Percentiles rank a stretch among this genome's conserved stretches.
Conservation (phyloP, 1,140 invertebrate genomes). For the Leptoteleia sp. region DNA sequence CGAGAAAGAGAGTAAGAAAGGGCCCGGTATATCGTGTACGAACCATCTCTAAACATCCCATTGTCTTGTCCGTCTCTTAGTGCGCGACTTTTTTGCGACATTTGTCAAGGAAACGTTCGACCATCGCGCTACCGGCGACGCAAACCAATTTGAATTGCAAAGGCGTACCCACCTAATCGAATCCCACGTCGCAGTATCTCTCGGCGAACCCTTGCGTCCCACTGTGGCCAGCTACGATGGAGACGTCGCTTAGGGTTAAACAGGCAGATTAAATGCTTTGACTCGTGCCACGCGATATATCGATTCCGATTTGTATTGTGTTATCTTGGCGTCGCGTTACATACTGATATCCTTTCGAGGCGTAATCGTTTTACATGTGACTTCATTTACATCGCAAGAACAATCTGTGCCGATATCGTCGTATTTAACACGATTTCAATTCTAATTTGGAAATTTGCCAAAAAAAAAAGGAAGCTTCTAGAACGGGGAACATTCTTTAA, state of each 20-base stretch:
- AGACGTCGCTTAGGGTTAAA: conserved; percentile 69
- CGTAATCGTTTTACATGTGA: not conserved
- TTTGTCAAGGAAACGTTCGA: conserved; percentile 73
- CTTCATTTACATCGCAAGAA: too few species aligned
- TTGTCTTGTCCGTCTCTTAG: conserved; percentile 76
- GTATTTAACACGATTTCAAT: too few species aligned
- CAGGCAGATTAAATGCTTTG: conserved; percentile 64
- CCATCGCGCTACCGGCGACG: conserved; percentile 63
- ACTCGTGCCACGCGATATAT: conserved; percentile 66
- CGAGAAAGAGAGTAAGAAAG: conserved; percentile 63
- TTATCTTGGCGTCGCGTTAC: conserved; percentile 40
- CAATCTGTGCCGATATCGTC: too few species aligned
- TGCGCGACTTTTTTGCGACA: conserved; percentile 68
- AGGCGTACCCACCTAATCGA: conserved; percentile 69
- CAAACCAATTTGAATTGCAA: conserved; percentile 71
- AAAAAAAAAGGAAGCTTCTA: too few species aligned
- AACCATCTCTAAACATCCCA: conserved; percentile 76
- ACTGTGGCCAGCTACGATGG: conserved; percentile 58
- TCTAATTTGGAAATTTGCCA: too few species aligned
- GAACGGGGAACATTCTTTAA: too few species aligned
- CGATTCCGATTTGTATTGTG: conserved; percentile 50
- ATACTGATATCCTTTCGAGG: conserved; percentile 15
- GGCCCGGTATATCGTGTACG: conserved; percentile 72
- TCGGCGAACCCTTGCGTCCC: conserved; percentile 58
- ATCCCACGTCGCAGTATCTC: conserved; percentile 69